A percentile compares a stretch with the other conserved stretches of the same genome.
phyloP scores from a whole-genome alignment of 23 tunicate species.

The Corella eumyota region DNA sequence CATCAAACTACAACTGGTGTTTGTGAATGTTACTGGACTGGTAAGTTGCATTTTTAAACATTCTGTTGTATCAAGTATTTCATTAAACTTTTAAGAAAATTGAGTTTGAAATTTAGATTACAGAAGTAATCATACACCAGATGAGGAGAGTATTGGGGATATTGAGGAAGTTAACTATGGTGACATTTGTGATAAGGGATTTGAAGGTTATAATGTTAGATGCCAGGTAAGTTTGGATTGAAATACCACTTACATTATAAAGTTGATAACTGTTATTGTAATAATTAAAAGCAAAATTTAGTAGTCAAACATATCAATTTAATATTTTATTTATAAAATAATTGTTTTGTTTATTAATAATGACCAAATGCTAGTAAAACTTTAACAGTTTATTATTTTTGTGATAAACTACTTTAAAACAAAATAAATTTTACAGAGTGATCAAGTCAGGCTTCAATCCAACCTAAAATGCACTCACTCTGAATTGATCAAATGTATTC shows the following conservation, averaged over 20 bases:
- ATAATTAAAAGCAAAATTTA: background rate
- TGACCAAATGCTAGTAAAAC: too few relatives aligned
- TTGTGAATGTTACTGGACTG: slow-evolving; percentile 37
- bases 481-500: slow-evolving; percentile 4
- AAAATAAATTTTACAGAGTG: slow-evolving; percentile 16
- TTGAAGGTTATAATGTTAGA: slow-evolving; percentile 4
- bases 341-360: too few relatives aligned
- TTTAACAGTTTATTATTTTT: too few relatives aligned
- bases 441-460: slow-evolving; percentile 8
- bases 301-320: background rate
- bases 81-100: background rate
- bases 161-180: slow-evolving; percentile 6
- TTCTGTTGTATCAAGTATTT: background rate
- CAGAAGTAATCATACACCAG: slow-evolving; percentile 7
- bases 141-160: slow-evolving; percentile 11
- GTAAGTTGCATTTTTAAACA: background rate
- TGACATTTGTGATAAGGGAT: slow-evolving; percentile 9
- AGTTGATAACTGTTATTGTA: background rate
- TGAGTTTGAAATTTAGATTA: slow-evolving; percentile 2
- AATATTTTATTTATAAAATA: background rate
- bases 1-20: background rate
- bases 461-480: slow-evolving; percentile 6
- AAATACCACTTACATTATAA: background rate
- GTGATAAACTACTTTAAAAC: too few relatives aligned
- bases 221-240: slow-evolving; percentile 19